These are phyloP conservation scores for Patella vulgata DNA, from an alignment of 1,140 invertebrate genomes.

Conservation along the genomic window DNA sequence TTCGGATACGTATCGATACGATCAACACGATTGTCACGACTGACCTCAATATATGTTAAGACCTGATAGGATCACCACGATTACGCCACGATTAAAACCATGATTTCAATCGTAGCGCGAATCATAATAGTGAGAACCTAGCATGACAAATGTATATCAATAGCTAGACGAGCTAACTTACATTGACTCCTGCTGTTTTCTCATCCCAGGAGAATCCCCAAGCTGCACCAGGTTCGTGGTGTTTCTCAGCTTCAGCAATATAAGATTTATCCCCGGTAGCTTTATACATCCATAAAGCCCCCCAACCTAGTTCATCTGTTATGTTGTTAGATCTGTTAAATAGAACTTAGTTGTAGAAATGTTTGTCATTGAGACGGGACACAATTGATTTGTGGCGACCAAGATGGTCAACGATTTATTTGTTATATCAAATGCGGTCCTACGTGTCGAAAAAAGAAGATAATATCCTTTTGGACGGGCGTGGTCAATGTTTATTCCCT, in stretches of 20 bases:
- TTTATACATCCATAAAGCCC: conserved; percentile 73
- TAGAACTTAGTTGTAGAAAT: too few species aligned
- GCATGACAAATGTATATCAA: too few species aligned
- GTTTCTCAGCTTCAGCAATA: conserved; percentile 69
- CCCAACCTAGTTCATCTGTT: conserved; percentile 74
- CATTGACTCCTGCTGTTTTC: conserved; percentile 71
- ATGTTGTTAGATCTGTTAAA: conserved; percentile 69
- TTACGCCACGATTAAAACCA: too few species aligned
- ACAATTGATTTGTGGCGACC: not conserved
- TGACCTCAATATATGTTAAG: too few species aligned
- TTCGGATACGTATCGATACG: too few species aligned
- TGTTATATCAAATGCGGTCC: not conserved
- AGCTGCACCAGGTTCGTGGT: conserved; percentile 59
- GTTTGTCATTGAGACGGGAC: too few species aligned
- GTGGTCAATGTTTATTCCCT: not conserved
- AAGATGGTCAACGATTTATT: not conserved
- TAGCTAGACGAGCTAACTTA: too few species aligned
- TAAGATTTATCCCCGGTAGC: conserved; percentile 70
- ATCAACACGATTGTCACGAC: too few species aligned
- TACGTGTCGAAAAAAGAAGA: not conserved
- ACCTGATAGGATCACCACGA: too few species aligned
- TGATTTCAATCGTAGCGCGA: too few species aligned
- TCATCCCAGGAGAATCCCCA: conserved; percentile 71
- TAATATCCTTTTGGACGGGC: not conserved
- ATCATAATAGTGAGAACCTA: too few species aligned